A percentile compares a stretch with the other conserved stretches of the same genome.
Conservation (phyloP, 2,113 vertebrate genomes). For the Dissostichus mawsoni region DNA sequence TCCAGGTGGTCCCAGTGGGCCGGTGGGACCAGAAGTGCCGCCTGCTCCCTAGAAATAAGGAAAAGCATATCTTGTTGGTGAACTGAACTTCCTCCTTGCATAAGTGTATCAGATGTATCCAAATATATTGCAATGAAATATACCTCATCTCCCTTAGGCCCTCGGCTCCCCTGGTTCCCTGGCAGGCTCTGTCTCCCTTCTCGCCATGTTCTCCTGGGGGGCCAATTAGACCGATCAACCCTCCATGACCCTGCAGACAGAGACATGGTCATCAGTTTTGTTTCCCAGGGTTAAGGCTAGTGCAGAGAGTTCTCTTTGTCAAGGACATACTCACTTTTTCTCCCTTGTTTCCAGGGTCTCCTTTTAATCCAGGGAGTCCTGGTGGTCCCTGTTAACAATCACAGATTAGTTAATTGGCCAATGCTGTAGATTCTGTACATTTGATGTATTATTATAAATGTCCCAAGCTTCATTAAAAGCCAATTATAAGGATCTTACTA, state of each 20-base stretch:
- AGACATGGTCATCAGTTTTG: conserved; percentile 30
- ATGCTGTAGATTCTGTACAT: neutral
- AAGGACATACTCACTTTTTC: conserved; percentile 87
- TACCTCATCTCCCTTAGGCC: conserved; percentile 90
- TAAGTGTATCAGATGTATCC: neutral
- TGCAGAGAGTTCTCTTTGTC: neutral
- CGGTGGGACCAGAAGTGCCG: conserved; percentile 85
- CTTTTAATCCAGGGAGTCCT: conserved; percentile 91
- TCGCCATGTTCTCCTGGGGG: conserved; percentile 93
- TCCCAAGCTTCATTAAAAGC: neutral
- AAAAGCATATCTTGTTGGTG: conserved; percentile 27
- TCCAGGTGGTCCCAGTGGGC: conserved; percentile 87
- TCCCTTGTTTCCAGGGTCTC: conserved; percentile 89
- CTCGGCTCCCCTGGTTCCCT: conserved; percentile 87
- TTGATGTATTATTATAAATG: neutral
- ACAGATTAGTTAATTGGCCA: conserved; percentile 20
- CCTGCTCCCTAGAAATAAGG: conserved; percentile 80
- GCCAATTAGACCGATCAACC: conserved; percentile 90
- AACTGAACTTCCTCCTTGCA: neutral
- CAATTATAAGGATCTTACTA: conserved; percentile 82
- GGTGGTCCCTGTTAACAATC: conserved; percentile 86
- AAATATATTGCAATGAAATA: conserved; percentile 4
- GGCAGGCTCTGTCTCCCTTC: conserved; percentile 92
- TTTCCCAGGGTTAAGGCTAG: conserved; percentile 8
- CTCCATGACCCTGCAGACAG: conserved; percentile 88